Evolutionary conservation across 2,113 vertebrate species (phyloP).

Genomic region (Callipepla californica): DNA sequence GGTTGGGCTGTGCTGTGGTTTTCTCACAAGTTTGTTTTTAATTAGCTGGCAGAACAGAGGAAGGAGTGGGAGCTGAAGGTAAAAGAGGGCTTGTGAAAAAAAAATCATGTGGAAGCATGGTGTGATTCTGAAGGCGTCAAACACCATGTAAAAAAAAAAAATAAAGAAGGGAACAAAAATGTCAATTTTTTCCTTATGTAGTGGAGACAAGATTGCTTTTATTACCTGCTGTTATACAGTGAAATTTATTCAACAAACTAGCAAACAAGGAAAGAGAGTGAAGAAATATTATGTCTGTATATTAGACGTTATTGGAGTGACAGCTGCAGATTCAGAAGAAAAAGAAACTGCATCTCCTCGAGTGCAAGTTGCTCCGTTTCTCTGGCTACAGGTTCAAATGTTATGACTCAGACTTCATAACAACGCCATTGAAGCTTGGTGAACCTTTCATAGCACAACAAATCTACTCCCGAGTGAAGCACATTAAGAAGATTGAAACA

Average conservation of each 20-base stretch:
- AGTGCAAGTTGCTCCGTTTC: neutral
- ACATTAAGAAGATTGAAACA: neutral
- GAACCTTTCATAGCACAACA: neutral
- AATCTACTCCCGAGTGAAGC: neutral
- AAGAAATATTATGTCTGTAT: neutral
- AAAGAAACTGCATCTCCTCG: neutral
- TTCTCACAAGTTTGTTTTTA: constrained; percentile 59
- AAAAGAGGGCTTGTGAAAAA: neutral
- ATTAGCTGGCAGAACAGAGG: constrained; percentile 43
- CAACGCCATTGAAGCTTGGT: accelerated
- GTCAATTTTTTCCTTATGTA: neutral
- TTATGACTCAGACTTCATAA: neutral
- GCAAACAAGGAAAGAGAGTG: neutral
- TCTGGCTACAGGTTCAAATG: neutral
- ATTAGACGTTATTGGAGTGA: neutral
- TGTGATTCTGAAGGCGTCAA: neutral
- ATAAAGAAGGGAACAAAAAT: neutral
- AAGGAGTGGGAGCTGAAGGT: neutral
- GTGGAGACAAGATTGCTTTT: neutral
- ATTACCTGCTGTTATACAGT: neutral
- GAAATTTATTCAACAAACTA: neutral
- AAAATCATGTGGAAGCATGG: neutral
- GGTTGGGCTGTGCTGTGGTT: constrained; percentile 6
- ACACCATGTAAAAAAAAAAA: neutral
- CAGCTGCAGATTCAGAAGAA: neutral